Percentiles rank a stretch among this genome's conserved stretches.
phyloP scores from a whole-genome alignment of 2,888 invertebrate species.

The Zaprionus obscuricornis region DNA sequence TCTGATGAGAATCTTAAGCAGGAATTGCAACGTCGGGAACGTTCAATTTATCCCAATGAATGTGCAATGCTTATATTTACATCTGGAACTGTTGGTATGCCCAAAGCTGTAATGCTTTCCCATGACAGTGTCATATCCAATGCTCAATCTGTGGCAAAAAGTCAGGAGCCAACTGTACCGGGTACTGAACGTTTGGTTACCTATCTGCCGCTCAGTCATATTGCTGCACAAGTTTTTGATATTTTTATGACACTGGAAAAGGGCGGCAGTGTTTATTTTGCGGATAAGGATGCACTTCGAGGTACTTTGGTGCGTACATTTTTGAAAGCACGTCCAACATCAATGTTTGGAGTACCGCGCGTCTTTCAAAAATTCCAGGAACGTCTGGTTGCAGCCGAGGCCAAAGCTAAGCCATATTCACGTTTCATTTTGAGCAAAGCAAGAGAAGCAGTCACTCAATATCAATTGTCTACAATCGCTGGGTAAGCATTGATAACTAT shows the following conservation, averaged over 20 bases:
- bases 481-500: constrained; percentile 82
- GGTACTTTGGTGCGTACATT: constrained; percentile 90
- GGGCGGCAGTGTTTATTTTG: constrained; percentile 88
- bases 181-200: constrained; percentile 88
- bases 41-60: constrained; percentile 89
- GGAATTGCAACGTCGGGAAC: constrained; percentile 87
- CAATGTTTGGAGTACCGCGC: constrained; percentile 93
- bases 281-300: constrained; percentile 93
- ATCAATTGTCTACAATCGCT: constrained; percentile 85
- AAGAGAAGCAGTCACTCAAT: constrained; percentile 86
- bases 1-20: constrained; percentile 88
- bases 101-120: constrained; percentile 96
- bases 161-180: constrained; percentile 84
- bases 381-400: constrained; percentile 89
- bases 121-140: constrained; percentile 93
- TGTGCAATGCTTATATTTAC: constrained; percentile 94
- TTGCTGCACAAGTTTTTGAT: constrained; percentile 92
- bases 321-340: constrained; percentile 90
- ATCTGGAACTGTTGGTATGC: constrained; percentile 94
- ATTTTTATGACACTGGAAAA: constrained; percentile 85
- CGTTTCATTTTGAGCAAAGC: constrained; percentile 88
- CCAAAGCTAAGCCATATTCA: constrained; percentile 87
- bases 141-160: constrained; percentile 84
- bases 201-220: constrained; percentile 94
- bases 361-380: constrained; percentile 97